Evolutionary conservation across 2,797 vertebrate genomes (phyloP), one percentile per base, ranked within the genome.

Genomic region (Champsocephalus gunnari): DNA sequence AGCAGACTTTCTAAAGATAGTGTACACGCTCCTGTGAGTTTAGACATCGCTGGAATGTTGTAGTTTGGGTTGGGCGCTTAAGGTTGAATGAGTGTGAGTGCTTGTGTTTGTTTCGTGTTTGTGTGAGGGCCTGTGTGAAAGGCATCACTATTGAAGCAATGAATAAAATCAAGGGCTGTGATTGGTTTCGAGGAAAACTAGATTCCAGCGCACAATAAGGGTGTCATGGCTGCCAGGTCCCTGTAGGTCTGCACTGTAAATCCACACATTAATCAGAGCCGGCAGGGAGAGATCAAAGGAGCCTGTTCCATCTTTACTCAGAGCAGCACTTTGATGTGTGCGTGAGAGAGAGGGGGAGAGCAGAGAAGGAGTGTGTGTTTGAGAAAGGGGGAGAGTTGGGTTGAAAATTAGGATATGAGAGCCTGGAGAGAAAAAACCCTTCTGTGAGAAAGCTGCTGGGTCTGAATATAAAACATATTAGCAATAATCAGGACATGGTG

Each of bases 231-330:
- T 88, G 38, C 84, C 67, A 87, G 90, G 92, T 95, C 94, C 93
- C 95, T 83, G 86, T 93, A 93, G 95, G 93, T 94, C 95, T 93
- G 89, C 92, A 95, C 92, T 94, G 94, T 94, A 95, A 94, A 95
- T 96, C 95, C 94, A 95, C 94, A 94, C 96, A 95, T 94, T 95
- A 95, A 95, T 96, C 95, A 93, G 92, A 95, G 92, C 92, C 85
- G 77, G 82, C 91, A 89, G 92, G 88, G 87, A 88, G 91, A 96
- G 95, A 97, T 97, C 96, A 97, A 97, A 97, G 95, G 92, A 92
- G 85, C 87, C 90, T 92, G 90, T 94, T 92, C 84, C 66, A 95
- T 94, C 95, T 95, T 88, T 90, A 92, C 93, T 90, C 94, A 91
- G 93, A 95, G 92, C 84, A 87, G 89, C 2, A 88, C 95, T 97